Conservation (phyloP, 2,888 invertebrate genomes). For the Papilio demoleus region DNA sequence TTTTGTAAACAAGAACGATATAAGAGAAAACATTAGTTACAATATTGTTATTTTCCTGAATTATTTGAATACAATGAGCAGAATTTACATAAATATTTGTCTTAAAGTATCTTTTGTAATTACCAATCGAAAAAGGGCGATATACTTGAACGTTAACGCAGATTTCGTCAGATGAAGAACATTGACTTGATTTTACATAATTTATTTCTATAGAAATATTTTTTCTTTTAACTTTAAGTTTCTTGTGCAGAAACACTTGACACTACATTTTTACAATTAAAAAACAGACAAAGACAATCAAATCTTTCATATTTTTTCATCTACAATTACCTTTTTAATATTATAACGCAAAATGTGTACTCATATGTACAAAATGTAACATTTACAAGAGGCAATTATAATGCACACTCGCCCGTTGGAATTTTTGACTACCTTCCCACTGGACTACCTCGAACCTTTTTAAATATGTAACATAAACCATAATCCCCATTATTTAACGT, state of each 20-base stretch:
- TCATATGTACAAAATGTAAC: neutral
- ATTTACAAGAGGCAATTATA: neutral
- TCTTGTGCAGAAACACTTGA: no score
- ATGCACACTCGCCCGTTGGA: neutral
- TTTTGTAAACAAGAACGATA: slow-evolving; percentile 45
- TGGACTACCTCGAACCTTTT: slow-evolving; percentile 3
- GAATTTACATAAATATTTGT: neutral
- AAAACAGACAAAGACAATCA: no score
- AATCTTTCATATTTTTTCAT: no score
- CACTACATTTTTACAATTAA: no score
- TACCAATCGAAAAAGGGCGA: neutral
- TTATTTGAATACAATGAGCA: neutral
- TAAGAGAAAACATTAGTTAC: slow-evolving; percentile 38
- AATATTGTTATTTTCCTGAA: slow-evolving; percentile 6
- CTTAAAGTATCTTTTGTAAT: neutral
- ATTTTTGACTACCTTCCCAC: slow-evolving; percentile 12
- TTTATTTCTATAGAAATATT: no score
- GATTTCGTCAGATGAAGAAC: no score
- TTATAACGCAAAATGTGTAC: neutral
- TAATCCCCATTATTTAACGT: slow-evolving; percentile 9
- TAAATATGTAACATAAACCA: slow-evolving; percentile 6
- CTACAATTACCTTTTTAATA: no score
- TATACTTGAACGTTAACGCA: neutral
- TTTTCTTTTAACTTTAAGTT: no score
- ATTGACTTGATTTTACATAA: no score